Evolutionary conservation across 2,797 vertebrate species (phyloP), one percentile per base, ranked within the genome.

Genomic region (Cryptoblepharus egeriae): DNA sequence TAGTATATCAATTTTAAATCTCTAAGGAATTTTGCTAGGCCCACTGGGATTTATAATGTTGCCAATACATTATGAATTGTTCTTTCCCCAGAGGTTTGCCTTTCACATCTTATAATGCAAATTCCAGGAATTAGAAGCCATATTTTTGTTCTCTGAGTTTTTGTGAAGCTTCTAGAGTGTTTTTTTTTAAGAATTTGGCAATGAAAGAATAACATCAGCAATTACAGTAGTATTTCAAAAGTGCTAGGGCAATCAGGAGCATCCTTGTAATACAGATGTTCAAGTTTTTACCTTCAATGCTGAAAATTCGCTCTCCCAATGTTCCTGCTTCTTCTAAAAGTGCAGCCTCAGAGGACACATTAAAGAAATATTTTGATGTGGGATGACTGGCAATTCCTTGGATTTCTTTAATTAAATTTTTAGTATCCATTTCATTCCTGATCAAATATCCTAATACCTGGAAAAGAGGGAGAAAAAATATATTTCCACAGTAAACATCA

Each of bases 291-390:
- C 98, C 98, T 96, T 99, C 98, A 83, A 99, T 98, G 92, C 97
- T 98, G 93, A 99, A 99, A 95, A 99, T 99, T 8, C 97, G 97
- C 82, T 97, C 97, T 67, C 98, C 97, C 74, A 99, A 92, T 0
- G 97, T 95, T 77, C 97, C 98, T 60, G 97, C 97, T 65, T 99
- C 98, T 91, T 97, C 97, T 80, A 97, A 95, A 15, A 99, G 96
- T 0, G 95, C 97, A 0, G 94, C 97, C 87, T 99, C 98, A 58
- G 97, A 97, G 0, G 98, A 97, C 78, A 99, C 98, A 3, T 98
- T 98, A 90, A 98, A 99, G 92, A 98, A 99, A 91, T 93, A 97
- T 63, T 96, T 98, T 32, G 97, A 97, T 83, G 95, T 96, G 58
- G 98, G 98, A 64, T 77, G 70, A 90, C 97, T 99, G 84, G 97